These are phyloP conservation scores for Caenorhabditis sp. DNA, from an alignment of 2,888 invertebrate genomes.

Conservation along the genomic window DNA sequence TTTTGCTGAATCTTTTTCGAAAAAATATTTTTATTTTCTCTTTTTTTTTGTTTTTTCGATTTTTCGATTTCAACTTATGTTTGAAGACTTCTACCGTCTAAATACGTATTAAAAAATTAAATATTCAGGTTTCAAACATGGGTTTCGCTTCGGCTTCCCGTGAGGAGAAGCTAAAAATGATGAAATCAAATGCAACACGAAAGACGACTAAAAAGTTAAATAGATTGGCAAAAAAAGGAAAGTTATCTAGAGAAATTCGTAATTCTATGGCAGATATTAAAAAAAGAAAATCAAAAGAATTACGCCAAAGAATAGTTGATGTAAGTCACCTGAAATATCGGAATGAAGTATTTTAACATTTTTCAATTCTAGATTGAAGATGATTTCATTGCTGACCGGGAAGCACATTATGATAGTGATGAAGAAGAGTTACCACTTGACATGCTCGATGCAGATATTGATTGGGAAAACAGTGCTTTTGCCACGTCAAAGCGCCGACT, in stretches of 20 bases:
- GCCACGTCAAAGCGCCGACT: constrained; percentile 41
- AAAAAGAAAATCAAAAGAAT: constrained; percentile 37
- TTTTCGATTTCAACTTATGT: background rate
- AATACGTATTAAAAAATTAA: constrained; percentile 13
- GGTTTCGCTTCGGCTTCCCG: constrained; percentile 51
- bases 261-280: constrained; percentile 52
- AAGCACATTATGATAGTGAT: constrained; percentile 51
- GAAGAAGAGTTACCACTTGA: constrained; percentile 60
- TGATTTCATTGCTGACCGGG: constrained; percentile 56
- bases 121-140: constrained; percentile 34
- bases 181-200: constrained; percentile 50
- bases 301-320: constrained; percentile 38
- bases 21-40: background rate
- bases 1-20: constrained; percentile 5
- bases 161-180: constrained; percentile 54
- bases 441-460: constrained; percentile 64
- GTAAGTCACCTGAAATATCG: constrained; percentile 29
- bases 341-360: constrained; percentile 5
- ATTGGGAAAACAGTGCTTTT: constrained; percentile 59
- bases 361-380: constrained; percentile 54
- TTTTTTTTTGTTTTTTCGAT: background rate
- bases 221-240: constrained; percentile 42
- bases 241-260: constrained; percentile 43
- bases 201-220: constrained; percentile 50
- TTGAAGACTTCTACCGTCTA: too few species aligned